Evolutionary conservation across 1,140 invertebrate genomes (phyloP), one percentile per base, ranked within the genome.

Genomic region (Artemia franciscana): DNA sequence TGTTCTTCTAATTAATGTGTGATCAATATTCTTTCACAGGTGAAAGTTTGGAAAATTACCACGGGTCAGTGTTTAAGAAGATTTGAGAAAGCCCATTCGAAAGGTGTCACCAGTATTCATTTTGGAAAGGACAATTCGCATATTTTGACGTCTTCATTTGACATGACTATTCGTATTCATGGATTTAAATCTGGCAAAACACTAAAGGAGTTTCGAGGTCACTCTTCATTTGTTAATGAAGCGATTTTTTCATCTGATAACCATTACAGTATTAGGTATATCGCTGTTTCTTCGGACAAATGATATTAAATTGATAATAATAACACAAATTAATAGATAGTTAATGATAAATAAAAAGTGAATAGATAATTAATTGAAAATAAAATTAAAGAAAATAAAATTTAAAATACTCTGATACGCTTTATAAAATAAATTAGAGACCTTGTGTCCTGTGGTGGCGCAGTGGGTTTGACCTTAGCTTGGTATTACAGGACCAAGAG

Each of bases 101-200:
- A 97, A 75, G 94, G 94, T 51, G 87, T 99, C 4, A 98, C 95
- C 2, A 94, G 90, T 72, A 74, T 98, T n/a, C 85, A 88, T 70
- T 99, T 99, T 76, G 93, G 91, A n/a, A 82, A 89, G 71, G 96
- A 99, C 73, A 92, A 91, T 74, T 85, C 88, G 69, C 94, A 98
- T 76, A 81, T 99, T 24, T 77, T 99, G 1, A 94, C 88, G 67
- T 85, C 91, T 25, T 97, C 92, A 5, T 98, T 97, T 78, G 96
- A 99, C 73, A 82, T 85, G 63, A 86, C 87, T 5, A 86, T 98
- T 65, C 81, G 88, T 74, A 86, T 99, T 68, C 94, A 99, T 76
- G 96, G 95, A 1, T 76, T 99, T 24, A 98, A 98, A 74, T 98
- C 93, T 18, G 96, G 95, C 2, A 98, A 98, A 79, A 84, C 90